Percentiles rank a stretch among this genome's conserved stretches.
These are phyloP conservation scores for Nephrotoma flavescens DNA, from an alignment of 2,888 invertebrate genomes.

Conservation along the genomic window DNA sequence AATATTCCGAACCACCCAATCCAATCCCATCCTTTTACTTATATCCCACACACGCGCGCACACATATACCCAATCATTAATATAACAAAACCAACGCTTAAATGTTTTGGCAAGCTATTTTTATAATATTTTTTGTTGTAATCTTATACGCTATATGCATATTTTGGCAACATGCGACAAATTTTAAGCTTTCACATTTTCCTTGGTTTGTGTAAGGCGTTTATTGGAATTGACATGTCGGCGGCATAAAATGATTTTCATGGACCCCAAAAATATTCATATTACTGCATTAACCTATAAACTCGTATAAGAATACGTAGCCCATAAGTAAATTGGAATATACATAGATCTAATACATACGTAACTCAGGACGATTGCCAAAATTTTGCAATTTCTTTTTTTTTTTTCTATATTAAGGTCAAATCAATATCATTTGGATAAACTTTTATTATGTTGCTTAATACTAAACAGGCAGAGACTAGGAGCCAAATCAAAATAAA, in stretches of 20 bases:
- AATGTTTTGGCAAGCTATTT: not conserved
- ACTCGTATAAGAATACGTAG: too few species aligned
- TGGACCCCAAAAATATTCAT: not conserved
- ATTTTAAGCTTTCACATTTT: not conserved
- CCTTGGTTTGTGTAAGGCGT: not conserved
- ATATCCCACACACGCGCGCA: not conserved
- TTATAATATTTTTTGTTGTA: not conserved
- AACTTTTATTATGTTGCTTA: not conserved
- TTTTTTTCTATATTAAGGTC: not conserved
- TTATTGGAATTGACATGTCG: not conserved
- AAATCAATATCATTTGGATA: not conserved
- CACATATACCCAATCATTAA: not conserved
- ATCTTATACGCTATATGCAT: not conserved
- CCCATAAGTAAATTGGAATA: not conserved
- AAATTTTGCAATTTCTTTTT: not conserved
- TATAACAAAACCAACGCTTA: not conserved
- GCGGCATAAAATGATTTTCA: not conserved
- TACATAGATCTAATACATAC: not conserved
- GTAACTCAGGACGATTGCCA: not conserved
- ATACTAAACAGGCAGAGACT: not conserved
- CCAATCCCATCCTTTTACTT: not conserved
- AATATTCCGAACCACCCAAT: not conserved
- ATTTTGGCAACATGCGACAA: not conserved
- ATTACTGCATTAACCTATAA: not conserved
- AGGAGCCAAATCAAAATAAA: not conserved